Evolutionary conservation across 2,113 vertebrate genomes (phyloP), one percentile per base, ranked within the genome.

Genomic region (Amazona guildingii): DNA sequence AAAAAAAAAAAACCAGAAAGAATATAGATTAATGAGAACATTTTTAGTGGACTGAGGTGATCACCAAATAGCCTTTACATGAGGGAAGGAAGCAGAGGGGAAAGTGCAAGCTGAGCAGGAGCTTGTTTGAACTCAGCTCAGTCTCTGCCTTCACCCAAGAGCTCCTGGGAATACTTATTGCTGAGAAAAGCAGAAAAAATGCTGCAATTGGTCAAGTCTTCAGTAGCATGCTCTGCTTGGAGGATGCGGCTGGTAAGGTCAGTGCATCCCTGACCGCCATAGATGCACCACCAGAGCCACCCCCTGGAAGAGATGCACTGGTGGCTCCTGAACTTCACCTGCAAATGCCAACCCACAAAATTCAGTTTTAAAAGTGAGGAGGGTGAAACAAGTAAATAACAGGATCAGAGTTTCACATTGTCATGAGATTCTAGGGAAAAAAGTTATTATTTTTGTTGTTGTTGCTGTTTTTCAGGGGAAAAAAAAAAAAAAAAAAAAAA

Each of bases 201-300:
- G 63, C 46, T 80, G 51, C 23, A 46, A 0, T 0, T 23, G 51
- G 9, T 21, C 51, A 28, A 7, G 33, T 7, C 19, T 62, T n/a
- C 35, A 43, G 1, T 0, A 21, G 37, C 46, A 27, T 1, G 0
- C 8, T 13, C 8, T 46, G 27, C n/a, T n/a, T 4, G 1, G 31
- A 25, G n/a, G 57, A 41, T 2, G 2, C 0, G 0, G 44, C 66
- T 74, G 83, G 19, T 0, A 0, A 19, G 18, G 72, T 2, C 11
- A 11, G 13, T 9, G 5, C 19, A 7, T n/a, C 35, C 37, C 68
- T 52, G 74, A 24, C 19, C 2, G 0, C 24, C 2, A 0, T 1
- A 9, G 16, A 11, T 20, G 2, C 33, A 48, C 11, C 3, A 1
- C 37, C 0, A 0, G 24, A 54, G n/a, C 62, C 19, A 6, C 1